A percentile compares a stretch with the other conserved stretches of the same genome.
Evolutionary conservation across 2,888 invertebrate species (phyloP).

Genomic region (Chouioia cunea): DNA sequence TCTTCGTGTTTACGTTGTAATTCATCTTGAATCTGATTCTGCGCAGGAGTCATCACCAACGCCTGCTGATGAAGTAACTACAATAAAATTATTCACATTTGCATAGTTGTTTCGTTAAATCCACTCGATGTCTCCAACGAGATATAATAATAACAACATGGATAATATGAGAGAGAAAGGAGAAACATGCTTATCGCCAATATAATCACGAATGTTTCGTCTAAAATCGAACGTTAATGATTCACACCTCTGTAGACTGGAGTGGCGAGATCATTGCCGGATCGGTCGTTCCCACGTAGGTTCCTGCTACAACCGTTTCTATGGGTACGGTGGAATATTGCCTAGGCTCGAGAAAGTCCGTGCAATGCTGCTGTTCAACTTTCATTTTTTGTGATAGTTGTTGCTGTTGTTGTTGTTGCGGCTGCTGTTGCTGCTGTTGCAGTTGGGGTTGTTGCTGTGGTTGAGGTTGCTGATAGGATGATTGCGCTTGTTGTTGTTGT

Average conservation of each 20-base stretch:
- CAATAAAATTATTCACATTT: conserved; percentile 2
- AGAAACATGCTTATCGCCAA: too few relatives aligned
- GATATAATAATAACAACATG: neutral
- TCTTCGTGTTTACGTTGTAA: conserved; percentile 86
- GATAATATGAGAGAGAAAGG: too few relatives aligned
- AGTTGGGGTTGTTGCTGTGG: too few relatives aligned
- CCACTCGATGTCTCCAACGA: neutral
- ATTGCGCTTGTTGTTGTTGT: conserved; percentile 47
- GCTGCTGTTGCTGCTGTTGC: conserved; percentile 38
- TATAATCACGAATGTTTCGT: too few relatives aligned
- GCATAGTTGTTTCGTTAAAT: neutral
- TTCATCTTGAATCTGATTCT: conserved; percentile 70
- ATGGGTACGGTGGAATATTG: conserved; percentile 74
- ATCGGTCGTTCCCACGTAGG: conserved; percentile 67
- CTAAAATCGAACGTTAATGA: neutral
- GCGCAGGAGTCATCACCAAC: conserved; percentile 72
- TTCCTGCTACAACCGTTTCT: conserved; percentile 71
- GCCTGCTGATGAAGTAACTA: conserved; percentile 64
- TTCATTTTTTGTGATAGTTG: conserved; percentile 25
- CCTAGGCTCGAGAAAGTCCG: conserved; percentile 57
- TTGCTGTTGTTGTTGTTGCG: conserved; percentile 43
- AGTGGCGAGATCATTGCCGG: conserved; percentile 61
- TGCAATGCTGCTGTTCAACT: conserved; percentile 39
- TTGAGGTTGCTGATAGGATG: conserved; percentile 4
- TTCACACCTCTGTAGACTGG: conserved; percentile 59